These are phyloP conservation scores for Diarsia mendica DNA, from an alignment of 2,888 invertebrate species.

Conservation along the genomic window DNA sequence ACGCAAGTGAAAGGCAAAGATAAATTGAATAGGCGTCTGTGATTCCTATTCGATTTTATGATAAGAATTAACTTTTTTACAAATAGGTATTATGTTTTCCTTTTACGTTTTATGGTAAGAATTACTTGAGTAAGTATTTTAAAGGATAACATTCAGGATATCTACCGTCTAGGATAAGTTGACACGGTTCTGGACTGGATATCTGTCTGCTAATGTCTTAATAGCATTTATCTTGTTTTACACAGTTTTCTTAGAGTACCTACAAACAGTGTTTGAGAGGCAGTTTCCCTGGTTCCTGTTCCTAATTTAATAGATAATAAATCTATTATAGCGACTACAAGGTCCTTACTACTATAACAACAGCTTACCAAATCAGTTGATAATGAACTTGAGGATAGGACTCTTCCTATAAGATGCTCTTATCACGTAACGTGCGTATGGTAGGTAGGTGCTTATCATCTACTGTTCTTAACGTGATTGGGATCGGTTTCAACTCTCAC, in stretches of 20 bases:
- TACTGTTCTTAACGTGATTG: neutral
- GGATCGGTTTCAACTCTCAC: neutral
- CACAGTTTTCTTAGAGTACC: neutral
- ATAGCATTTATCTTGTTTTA: neutral
- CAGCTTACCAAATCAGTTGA: neutral
- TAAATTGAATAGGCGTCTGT: slow-evolving; percentile 14
- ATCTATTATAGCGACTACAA: too few relatives aligned
- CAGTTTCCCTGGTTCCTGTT: too few relatives aligned
- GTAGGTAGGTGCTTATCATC: neutral
- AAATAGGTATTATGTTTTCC: neutral
- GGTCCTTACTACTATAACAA: too few relatives aligned
- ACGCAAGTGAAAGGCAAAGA: slow-evolving; percentile 25
- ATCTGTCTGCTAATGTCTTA: neutral
- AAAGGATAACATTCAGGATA: neutral
- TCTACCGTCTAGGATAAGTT: neutral
- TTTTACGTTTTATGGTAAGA: neutral
- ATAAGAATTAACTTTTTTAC: neutral
- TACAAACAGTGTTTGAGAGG: too few relatives aligned
- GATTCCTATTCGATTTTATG: slow-evolving; percentile 2
- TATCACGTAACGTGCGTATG: neutral
- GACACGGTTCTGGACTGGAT: too few relatives aligned
- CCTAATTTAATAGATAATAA: too few relatives aligned
- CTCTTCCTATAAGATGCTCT: neutral
- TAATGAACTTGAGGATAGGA: neutral
- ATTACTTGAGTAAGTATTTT: neutral